Evolutionary conservation across 2,113 vertebrate species (phyloP).

Genomic region (Hippopotamus amphibius): DNA sequence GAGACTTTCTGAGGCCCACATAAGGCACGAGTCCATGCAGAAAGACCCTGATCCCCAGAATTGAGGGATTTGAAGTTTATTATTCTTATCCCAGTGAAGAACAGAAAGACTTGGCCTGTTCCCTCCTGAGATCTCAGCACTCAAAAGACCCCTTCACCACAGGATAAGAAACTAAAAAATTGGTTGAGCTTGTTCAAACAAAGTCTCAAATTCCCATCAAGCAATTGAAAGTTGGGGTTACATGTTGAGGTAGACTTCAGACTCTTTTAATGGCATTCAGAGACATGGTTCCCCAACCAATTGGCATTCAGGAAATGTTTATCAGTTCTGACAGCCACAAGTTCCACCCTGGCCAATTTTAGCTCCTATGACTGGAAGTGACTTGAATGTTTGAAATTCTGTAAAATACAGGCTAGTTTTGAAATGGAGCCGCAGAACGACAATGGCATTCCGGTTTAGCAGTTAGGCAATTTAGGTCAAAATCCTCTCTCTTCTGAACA

Average conservation of each 20-base stretch:
- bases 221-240: conserved; percentile 74
- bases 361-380: conserved; percentile 82
- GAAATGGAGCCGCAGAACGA: conserved; percentile 79
- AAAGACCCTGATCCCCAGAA: background rate
- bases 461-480: conserved; percentile 79
- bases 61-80: conserved; percentile 27
- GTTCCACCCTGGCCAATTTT: conserved; percentile 82
- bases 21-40: background rate
- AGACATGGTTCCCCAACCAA: conserved; percentile 77
- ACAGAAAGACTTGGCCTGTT: conserved; percentile 8
- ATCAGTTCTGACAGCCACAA: conserved; percentile 82
- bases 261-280: conserved; percentile 74
- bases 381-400: conserved; percentile 82
- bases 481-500: conserved; percentile 67
- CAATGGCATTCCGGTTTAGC: conserved; percentile 71
- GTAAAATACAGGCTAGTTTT: conserved; percentile 79
- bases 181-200: conserved; percentile 74
- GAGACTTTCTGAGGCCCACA: background rate
- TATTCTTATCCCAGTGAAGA: conserved; percentile 28
- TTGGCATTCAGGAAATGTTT: conserved; percentile 82
- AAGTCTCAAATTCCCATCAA: conserved; percentile 75
- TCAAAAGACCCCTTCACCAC: conserved; percentile 52
- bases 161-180: conserved; percentile 45
- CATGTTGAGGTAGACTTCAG: conserved; percentile 75
- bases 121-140: conserved; percentile 26